Conservation (phyloP, 2,797 vertebrate species). For the Chaenodraco wilsoni region DNA sequence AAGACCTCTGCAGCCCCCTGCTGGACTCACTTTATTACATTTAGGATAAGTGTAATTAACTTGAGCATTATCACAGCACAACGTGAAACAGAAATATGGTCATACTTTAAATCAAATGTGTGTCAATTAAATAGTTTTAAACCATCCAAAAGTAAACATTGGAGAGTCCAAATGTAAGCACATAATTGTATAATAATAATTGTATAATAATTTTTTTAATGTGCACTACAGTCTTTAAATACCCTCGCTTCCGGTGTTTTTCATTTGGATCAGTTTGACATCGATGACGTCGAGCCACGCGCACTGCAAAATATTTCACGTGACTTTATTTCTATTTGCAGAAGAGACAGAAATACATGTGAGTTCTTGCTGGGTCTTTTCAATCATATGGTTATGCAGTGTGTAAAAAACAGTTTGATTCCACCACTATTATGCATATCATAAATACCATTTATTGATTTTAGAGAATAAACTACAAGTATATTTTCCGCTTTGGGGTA, state of each 20-base stretch:
- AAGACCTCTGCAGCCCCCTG: neutral
- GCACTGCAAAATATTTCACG: slow-evolving; percentile 12
- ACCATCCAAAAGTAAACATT: too few relatives aligned
- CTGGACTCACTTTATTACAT: neutral
- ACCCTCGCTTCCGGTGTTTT: neutral
- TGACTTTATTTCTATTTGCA: neutral
- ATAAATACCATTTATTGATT: too few relatives aligned
- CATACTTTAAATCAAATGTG: too few relatives aligned
- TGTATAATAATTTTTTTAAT: neutral
- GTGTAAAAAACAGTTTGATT: neutral
- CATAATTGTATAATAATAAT: too few relatives aligned
- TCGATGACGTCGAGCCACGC: neutral
- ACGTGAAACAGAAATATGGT: too few relatives aligned
- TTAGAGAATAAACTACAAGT: too few relatives aligned
- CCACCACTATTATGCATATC: neutral
- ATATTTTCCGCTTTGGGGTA: too few relatives aligned
- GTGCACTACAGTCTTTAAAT: neutral
- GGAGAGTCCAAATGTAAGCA: too few relatives aligned
- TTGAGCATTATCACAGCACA: neutral
- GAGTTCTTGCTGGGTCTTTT: neutral
- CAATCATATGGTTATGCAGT: neutral
- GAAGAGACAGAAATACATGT: neutral
- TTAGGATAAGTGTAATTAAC: neutral
- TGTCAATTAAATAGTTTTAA: neutral
- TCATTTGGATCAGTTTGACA: neutral